phyloP scores from a whole-genome alignment of 2,113 vertebrate genomes.

The Alethe castanea region DNA sequence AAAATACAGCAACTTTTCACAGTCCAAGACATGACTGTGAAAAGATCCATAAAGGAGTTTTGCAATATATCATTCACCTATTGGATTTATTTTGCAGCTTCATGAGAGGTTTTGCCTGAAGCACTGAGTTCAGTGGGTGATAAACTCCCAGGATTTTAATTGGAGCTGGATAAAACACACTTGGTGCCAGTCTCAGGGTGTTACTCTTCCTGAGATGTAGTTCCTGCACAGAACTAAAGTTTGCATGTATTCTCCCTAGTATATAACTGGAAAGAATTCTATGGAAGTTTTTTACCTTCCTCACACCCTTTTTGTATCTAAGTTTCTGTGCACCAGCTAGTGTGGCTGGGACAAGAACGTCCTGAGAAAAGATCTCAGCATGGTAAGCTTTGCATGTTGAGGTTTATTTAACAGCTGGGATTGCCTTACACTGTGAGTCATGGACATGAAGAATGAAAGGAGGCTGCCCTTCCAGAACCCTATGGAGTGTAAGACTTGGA shows the following conservation, averaged over 20 bases:
- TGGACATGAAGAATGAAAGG: background rate
- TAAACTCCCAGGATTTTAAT: conserved; percentile 1
- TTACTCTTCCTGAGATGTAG: background rate
- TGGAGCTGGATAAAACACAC: background rate
- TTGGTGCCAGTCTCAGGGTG: background rate
- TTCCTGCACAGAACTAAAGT: background rate
- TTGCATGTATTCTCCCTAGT: background rate
- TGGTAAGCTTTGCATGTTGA: background rate
- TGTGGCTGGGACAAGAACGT: background rate
- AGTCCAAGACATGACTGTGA: background rate
- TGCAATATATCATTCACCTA: background rate
- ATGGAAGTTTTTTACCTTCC: background rate
- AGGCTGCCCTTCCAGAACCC: background rate
- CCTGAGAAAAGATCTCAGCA: background rate
- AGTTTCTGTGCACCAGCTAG: background rate
- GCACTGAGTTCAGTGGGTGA: background rate
- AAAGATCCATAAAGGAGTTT: background rate
- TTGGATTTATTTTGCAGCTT: background rate
- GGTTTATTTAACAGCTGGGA: background rate
- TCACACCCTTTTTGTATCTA: background rate
- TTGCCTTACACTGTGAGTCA: background rate
- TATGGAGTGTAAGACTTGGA: background rate
- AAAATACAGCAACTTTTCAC: background rate
- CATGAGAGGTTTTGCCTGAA: background rate
- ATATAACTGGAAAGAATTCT: background rate